Base-by-base conservation (phyloP, 1,140 invertebrate genomes). In the Drosophila watanabei region DNA sequence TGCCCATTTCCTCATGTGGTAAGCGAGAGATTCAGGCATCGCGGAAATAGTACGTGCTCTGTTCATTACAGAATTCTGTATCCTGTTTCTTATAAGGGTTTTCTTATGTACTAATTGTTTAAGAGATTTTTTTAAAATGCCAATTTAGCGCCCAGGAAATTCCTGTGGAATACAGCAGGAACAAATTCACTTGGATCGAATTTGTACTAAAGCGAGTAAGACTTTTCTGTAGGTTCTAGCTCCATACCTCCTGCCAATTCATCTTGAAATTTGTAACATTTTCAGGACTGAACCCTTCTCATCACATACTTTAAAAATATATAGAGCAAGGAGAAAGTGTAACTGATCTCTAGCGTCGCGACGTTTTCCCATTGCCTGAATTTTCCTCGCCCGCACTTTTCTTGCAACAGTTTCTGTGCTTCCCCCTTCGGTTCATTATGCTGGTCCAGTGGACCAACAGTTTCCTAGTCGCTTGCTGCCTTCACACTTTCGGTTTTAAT, bases 401-500 rank as follows among this genome's bases (percentile, higher is more conserved):
- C 16, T 11, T 2, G 11, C 39, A 18, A 37, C 4, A 30, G 28
- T 32, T 43, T 14, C 20, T 20, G 14, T 16, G n/a, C 6, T 52
- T 33, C 30, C 30, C 46, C 51, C 32, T 33, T 54, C 13, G 33
- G 28, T 61, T 62, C 43, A 70, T 57, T 52, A 70, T 78, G 49
- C 43, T 51, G 54, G 52, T 59, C 51, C 33, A 18, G 9, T 28
- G 33, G 46, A 49, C 49, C 52, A 73, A 43, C 13, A 18, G 35
- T 57, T 57, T 57, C 35, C 54, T 57, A 32, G 32, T 13, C 10
- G 9, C 10, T 51, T 32, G 33, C 65, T 76, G 79, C 66, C 75
- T 85, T 88, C 72, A 89, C 85, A 88, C 85, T 88, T 88, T 88
- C 85, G 70, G 58, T 88, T 88, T 88, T 89, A 88, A 89, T 88